These are phyloP conservation scores for Stigmatopora argus DNA, from an alignment of 2,113 vertebrate genomes.

Conservation along the genomic window DNA sequence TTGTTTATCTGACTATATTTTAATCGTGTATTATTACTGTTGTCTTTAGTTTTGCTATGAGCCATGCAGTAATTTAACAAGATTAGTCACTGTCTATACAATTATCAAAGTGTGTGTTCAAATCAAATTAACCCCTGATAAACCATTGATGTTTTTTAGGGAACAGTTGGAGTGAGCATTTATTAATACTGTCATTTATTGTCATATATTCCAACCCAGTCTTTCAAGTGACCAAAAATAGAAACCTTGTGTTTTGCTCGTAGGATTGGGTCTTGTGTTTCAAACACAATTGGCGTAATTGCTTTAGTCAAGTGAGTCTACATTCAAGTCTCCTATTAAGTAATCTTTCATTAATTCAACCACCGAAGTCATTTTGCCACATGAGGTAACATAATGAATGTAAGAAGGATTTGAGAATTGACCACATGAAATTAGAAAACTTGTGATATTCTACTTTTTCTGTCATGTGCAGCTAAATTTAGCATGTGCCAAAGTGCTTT, in stretches of 20 bases:
- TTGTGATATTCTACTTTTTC: slow-evolving; percentile 8
- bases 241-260: slow-evolving; percentile 50
- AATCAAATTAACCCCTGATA: no score
- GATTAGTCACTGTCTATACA: no score
- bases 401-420: slow-evolving; percentile 47
- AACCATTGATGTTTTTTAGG: no score
- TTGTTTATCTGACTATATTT: no score
- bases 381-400: slow-evolving; percentile 17
- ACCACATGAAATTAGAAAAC: slow-evolving; percentile 33
- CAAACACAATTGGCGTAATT: slow-evolving; percentile 41
- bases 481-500: slow-evolving; percentile 14
- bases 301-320: slow-evolving; percentile 28
- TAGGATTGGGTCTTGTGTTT: slow-evolving; percentile 31
- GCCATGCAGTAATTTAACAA: no score
- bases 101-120: no score
- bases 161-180: no score
- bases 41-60: no score
- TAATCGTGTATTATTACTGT: no score
- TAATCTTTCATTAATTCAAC: slow-evolving; percentile 38
- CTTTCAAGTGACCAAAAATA: slow-evolving; percentile 34
- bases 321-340: slow-evolving; percentile 18
- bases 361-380: slow-evolving; percentile 24
- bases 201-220: slow-evolving; percentile 34
- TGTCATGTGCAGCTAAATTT: slow-evolving; percentile 1
- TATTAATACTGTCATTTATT: neutral